Conservation (phyloP, 1,140 invertebrate species). For the Penaeus indicus region DNA sequence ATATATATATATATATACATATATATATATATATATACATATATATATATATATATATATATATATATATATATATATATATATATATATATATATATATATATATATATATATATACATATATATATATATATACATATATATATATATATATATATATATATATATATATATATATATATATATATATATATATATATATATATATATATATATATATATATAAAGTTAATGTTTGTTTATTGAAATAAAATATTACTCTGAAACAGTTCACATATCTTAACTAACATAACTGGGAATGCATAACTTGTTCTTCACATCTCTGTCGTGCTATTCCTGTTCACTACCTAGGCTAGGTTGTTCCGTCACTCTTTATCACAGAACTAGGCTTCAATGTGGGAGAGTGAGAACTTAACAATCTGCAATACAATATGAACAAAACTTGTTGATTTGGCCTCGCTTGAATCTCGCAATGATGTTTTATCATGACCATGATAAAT, state of each 20-base stretch:
- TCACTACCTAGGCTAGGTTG: slow-evolving; percentile 56
- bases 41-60: not conserved
- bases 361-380: slow-evolving; percentile 55
- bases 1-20: slow-evolving; percentile 20
- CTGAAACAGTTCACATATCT: not conserved
- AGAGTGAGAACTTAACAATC: slow-evolving; percentile 58
- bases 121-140: slow-evolving; percentile 12
- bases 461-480: not conserved
- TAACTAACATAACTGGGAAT: not conserved
- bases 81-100: not conserved
- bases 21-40: slow-evolving; percentile 18
- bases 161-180: slow-evolving; percentile 29
- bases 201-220: not conserved
- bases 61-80: not conserved
- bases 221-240: not conserved
- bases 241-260: not conserved
- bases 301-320: not conserved
- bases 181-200: slow-evolving; percentile 16
- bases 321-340: slow-evolving; percentile 3
- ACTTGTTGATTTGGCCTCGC: slow-evolving; percentile 52
- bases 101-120: slow-evolving; percentile 1
- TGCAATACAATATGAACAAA: slow-evolving; percentile 54
- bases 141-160: not conserved
- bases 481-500: not conserved
- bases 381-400: slow-evolving; percentile 57